Base-by-base conservation (phyloP, 2,888 invertebrate species). In the Polydrusus cervinus region DNA sequence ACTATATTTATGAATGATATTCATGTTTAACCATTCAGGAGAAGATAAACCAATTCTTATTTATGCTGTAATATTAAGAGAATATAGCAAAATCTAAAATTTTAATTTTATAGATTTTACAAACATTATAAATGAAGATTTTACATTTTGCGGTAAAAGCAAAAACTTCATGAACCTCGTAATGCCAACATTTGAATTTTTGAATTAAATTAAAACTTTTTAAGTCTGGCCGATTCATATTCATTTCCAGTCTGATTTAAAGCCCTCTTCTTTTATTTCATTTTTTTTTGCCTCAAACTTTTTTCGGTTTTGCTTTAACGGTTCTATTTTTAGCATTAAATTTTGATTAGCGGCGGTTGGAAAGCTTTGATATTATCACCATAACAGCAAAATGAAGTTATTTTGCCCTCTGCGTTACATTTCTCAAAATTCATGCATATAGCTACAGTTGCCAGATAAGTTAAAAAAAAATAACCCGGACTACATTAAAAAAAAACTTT, bases 181-280 rank as follows among this genome's bases (percentile, higher is more conserved):
- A 57, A 57, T 57, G 34, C 57, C 34, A 34, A 57, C 57, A 34
- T n/a, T n/a, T n/a, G n/a, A n/a, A n/a, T n/a, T n/a, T n/a, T n/a
- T n/a, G 57, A 34, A 57, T 57, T 57, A 34, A 57, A 57, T 57
- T 57, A 57, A 34, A 57, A 57, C 34, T 57, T 57, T 53, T 57
- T 57, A 57, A 34, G 34, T 57, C 34, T 13, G 14, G 14, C 9
- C 30, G 34, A 57, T 57, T 57, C 57, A 57, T 57, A 57, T 57
- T 57, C 57, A 34, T 57, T 34, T 34, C 57, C 34, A 30, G 34
- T 57, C 34, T 34, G 57, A 57, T 34, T 57, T 57, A 57, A 16
- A 57, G 8, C 57, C 57, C 57, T 57, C 57, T 34, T 34, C 57
- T 57, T 57, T 38, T 3, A 57, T 34, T 57, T 34, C 34, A 7